phyloP scores from a whole-genome alignment of 2,113 vertebrate species.

The Edolisoma coerulescens region DNA sequence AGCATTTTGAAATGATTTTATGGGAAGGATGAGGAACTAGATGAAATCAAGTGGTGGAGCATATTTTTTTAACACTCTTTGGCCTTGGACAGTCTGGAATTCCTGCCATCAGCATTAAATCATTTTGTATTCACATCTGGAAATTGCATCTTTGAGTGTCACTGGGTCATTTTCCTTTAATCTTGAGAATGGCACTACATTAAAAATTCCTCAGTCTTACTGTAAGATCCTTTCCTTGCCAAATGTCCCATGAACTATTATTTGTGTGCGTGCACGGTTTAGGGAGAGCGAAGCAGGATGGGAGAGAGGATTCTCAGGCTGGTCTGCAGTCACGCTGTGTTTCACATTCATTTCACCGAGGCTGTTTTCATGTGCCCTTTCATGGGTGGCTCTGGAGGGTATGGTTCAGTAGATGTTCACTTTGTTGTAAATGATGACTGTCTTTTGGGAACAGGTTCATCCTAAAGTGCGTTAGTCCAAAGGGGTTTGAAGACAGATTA shows the following conservation, averaged over 20 bases:
- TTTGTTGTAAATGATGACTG: not conserved
- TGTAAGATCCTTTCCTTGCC: conserved; percentile 50
- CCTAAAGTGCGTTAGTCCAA: not conserved
- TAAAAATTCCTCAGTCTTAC: conserved; percentile 60
- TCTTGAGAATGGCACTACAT: conserved; percentile 51
- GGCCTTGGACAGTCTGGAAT: conserved; percentile 21
- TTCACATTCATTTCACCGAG: not conserved
- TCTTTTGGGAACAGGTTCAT: conserved; percentile 34
- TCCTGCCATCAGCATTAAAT: conserved; percentile 40
- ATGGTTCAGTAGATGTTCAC: conserved; percentile 20
- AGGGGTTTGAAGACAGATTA: conserved; percentile 35
- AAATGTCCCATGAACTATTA: conserved; percentile 57
- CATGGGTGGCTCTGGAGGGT: conserved; percentile 17
- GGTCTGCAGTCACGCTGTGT: not conserved
- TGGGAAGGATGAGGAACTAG: conserved; percentile 16
- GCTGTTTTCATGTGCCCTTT: not conserved
- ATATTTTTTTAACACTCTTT: conserved; percentile 30
- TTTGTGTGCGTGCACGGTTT: conserved; percentile 29
- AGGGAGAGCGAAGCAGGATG: not conserved
- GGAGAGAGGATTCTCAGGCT: not conserved
- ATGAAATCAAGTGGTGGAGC: not conserved
- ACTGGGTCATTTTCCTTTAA: conserved; percentile 59
- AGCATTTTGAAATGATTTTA: conserved; percentile 20
- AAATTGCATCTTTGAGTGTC: conserved; percentile 52
- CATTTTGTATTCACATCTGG: conserved; percentile 60